Evolutionary conservation across 1,140 invertebrate species (phyloP).

Genomic region (Aphidius ervi): DNA sequence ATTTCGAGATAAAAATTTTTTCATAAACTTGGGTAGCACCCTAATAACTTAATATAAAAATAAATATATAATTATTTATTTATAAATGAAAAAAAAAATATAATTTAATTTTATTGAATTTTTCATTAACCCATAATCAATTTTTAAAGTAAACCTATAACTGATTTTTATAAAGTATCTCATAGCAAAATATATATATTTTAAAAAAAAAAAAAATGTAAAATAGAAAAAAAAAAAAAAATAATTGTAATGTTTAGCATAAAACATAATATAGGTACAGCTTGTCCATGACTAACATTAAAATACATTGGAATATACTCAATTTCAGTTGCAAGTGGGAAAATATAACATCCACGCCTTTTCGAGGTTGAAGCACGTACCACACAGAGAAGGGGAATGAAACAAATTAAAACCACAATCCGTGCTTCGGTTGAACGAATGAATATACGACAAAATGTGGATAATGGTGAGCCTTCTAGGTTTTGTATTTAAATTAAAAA

Average conservation of each 20-base stretch:
- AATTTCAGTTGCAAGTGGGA: background rate
- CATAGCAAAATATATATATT: no score
- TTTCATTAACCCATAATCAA: no score
- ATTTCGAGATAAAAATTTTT: no score
- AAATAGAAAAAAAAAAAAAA: background rate
- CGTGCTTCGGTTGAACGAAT: conserved; percentile 17
- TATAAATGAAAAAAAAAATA: no score
- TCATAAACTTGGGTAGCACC: no score
- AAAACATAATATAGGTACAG: conserved; percentile 11
- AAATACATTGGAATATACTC: conserved; percentile 19
- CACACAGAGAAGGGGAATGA: conserved; percentile 4
- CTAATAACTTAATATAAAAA: no score
- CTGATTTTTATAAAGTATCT: no score
- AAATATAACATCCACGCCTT: conserved; percentile 13
- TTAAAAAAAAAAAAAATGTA: no score
- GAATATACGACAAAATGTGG: conserved; percentile 16
- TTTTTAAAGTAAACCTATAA: no score
- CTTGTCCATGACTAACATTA: background rate
- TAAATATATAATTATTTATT: no score
- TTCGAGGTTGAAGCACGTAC: conserved; percentile 21
- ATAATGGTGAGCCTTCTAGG: conserved; percentile 6
- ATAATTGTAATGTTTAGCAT: conserved; percentile 17
- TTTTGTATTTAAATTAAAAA: no score
- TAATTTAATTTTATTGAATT: no score
- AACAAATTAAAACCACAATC: conserved; percentile 23